phyloP scores from a whole-genome alignment of 1,140 invertebrate species.

The Dendroctonus ponderosae region DNA sequence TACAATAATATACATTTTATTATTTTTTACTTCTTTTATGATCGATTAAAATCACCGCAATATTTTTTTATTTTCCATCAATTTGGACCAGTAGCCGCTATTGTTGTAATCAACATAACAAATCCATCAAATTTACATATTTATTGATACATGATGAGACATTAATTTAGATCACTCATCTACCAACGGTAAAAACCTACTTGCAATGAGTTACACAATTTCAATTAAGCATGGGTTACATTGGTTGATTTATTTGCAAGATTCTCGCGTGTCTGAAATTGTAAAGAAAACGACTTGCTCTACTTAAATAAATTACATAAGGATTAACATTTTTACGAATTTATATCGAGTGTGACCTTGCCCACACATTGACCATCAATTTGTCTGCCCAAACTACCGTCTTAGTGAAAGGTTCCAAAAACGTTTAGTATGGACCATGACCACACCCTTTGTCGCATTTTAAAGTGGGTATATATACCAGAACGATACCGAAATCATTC shows the following conservation, averaged over 20 bases:
- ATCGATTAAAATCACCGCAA: too few relatives aligned
- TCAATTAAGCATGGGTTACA: too few relatives aligned
- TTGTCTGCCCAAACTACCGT: constrained; percentile 4
- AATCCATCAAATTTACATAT: too few relatives aligned
- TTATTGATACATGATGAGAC: too few relatives aligned
- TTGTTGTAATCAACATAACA: too few relatives aligned
- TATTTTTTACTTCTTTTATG: too few relatives aligned
- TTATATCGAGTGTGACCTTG: constrained; percentile 14
- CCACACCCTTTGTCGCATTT: constrained; percentile 19
- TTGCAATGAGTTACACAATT: too few relatives aligned
- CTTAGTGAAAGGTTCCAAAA: constrained; percentile 19
- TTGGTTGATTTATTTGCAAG: neutral
- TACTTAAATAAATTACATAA: constrained; percentile 18
- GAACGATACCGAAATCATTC: constrained; percentile 9
- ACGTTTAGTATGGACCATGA: constrained; percentile 14
- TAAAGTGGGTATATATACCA: constrained; percentile 16
- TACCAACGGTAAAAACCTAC: too few relatives aligned
- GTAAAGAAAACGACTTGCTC: constrained; percentile 2
- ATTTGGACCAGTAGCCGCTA: too few relatives aligned
- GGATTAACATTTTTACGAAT: constrained; percentile 22
- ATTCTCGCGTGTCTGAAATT: neutral
- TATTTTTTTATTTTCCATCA: too few relatives aligned
- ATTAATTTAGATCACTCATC: too few relatives aligned
- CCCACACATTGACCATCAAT: constrained; percentile 24
- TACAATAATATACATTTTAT: too few relatives aligned